Base-by-base conservation (phyloP, 2,113 vertebrate species). In the Aptenodytes forsteri region DNA sequence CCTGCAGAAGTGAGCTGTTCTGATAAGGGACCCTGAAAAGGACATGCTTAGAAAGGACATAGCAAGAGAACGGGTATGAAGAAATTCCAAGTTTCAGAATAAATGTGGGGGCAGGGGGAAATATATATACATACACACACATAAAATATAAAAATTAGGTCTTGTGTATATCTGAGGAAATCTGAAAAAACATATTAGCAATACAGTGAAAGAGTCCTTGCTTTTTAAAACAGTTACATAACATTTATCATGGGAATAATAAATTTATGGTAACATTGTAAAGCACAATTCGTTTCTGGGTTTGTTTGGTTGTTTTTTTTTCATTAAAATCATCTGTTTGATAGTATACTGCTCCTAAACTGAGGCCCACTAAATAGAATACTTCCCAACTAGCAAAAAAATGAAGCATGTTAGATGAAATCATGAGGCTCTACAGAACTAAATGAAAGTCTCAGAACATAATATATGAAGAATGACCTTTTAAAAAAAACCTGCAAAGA, bases 51-150 rank as follows among this genome's bases (percentile, higher is more conserved):
- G 34, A 70, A 87, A 81, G 40, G 14, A 75, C 44, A 50, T 0
- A 19, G 32, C 23, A 62, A 59, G 10, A 50, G 52, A 83, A 79
- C 1, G 16, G 9, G 3, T 22, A 52, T 17, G n/a, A 78, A 77
- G 34, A 61, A 81, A 75, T 62, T 62, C 22, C 14, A 76, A 87
- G 30, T 55, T 90, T 38, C 64, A 65, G 19, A 82, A 73, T 21
- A 26, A 36, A 18, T 0, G 0, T n/a, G 10, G 8, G 23, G 12
- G 11, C 13, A 1, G 5, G 29, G 38, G 10, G 13, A 3, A 2
- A 30, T 5, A 27, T 5, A 46, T 38, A n/a, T 13, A 27, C 3
- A 38, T 20, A n/a, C 3, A 69, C 2, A 36, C 3, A 62, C 0
- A 56, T 3, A 56, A 64, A 70, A 42, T 5, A 34, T 2, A 77